Conservation (phyloP, 2,888 invertebrate species). For the Byasa hedistus region DNA sequence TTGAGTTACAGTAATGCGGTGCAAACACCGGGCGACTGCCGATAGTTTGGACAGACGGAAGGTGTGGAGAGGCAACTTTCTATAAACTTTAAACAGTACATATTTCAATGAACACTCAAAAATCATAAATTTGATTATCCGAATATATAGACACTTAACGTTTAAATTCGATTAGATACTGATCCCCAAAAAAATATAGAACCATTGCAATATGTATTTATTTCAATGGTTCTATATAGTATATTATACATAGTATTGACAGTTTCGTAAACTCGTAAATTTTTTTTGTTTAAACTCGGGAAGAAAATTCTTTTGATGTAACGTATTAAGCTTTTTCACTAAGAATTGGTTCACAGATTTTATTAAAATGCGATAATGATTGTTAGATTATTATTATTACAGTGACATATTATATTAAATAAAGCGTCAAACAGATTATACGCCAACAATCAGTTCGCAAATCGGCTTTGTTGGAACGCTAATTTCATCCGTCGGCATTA, state of each 20-base stretch:
- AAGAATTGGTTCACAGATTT: too few species aligned
- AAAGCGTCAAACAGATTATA: neutral
- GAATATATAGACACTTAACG: neutral
- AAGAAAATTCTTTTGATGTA: too few species aligned
- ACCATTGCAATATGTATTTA: too few species aligned
- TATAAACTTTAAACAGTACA: neutral
- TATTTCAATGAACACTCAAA: neutral
- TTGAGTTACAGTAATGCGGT: conserved; percentile 73
- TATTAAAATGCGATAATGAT: too few species aligned
- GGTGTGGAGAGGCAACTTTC: conserved; percentile 32
- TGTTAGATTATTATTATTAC: too few species aligned
- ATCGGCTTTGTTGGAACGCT: conserved; percentile 9
- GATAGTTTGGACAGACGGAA: conserved; percentile 38
- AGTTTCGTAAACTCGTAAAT: too few species aligned
- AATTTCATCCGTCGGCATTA: conserved; percentile 15
- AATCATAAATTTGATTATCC: too few species aligned
- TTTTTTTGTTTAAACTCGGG: too few species aligned
- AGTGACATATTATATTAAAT: neutral
- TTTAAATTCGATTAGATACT: neutral
- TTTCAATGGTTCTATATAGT: too few species aligned
- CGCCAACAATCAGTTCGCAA: neutral
- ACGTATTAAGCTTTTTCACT: too few species aligned
- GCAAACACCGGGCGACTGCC: conserved; percentile 57
- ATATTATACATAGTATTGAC: too few species aligned
- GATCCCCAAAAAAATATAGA: too few species aligned